Base-by-base conservation (phyloP, 1,140 invertebrate genomes). In the Drosophila kepulauana region DNA sequence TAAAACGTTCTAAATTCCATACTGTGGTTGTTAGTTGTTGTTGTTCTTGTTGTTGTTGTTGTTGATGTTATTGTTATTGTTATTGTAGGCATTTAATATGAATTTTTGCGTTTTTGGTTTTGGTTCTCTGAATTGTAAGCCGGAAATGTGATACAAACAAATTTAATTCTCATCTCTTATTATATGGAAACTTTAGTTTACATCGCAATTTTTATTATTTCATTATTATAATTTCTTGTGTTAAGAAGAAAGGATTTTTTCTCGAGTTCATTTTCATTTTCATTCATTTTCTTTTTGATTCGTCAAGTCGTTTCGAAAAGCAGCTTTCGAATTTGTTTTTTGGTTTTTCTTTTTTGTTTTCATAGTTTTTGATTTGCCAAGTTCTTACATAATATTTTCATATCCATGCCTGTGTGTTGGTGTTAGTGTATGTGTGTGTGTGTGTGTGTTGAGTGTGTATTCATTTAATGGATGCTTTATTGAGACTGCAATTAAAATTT, bases 401-500 rank as follows among this genome's bases (percentile, higher is more conserved):
- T 79, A 67, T 75, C 28, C 81, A 81, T 89, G 85, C 85, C 85
- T 81, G 54, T 71, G 62, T 49, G 10, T 10, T 49, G 15, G 49
- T 52, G 49, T 51, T 25, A n/a, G 25, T 28, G 25, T 52, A 58
- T 58, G 20, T 28, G 15, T 54, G 67, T 15, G 51, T 75, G 61
- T 81, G 45, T 72, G 64, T 43, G 28, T 68, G 58, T 57, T 25
- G 20, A 25, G 20, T 51, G 52, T 68, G 58, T 57, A 56, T 75
- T 68, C 77, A 56, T 71, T 75, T 79, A 78, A 54, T 79, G 71
- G 79, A 80, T 80, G 85, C 80, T 78, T 82, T 79, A 76, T 90
- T 90, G 85, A 85, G 79, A 89, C 86, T 89, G 85, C 85, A 89
- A 81, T 89, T 89, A 85, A 89, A 90, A 89, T 89, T 89, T 89